phyloP scores from a whole-genome alignment of 1,140 invertebrate species.

The Bombyx mandarina region DNA sequence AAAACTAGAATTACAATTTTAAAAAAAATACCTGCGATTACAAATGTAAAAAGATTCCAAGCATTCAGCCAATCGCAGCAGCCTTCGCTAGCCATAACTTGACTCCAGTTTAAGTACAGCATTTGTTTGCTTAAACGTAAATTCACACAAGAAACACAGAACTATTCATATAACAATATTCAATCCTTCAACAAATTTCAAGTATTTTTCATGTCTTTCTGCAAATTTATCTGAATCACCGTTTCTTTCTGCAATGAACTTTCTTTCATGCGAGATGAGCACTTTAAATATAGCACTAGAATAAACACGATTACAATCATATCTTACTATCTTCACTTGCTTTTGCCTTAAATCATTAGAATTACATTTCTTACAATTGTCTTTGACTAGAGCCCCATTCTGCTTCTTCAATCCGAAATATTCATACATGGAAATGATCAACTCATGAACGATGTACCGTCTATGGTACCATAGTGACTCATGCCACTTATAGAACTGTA shows the following conservation, averaged over 20 bases:
- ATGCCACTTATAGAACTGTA: slow-evolving; percentile 53
- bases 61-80: too few species aligned
- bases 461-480: slow-evolving; percentile 63
- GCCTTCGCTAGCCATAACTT: too few species aligned
- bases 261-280: slow-evolving; percentile 50
- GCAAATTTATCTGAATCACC: slow-evolving; percentile 52
- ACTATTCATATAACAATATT: slow-evolving; percentile 15
- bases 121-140: too few species aligned
- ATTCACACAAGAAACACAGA: too few species aligned
- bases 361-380: slow-evolving; percentile 40
- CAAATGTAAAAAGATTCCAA: too few species aligned
- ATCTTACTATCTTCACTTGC: slow-evolving; percentile 52
- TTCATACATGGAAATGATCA: slow-evolving; percentile 43
- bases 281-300: slow-evolving; percentile 52
- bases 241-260: slow-evolving; percentile 45
- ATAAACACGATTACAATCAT: slow-evolving; percentile 53
- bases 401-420: slow-evolving; percentile 42
- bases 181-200: slow-evolving; percentile 56
- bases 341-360: slow-evolving; percentile 40
- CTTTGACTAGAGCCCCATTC: slow-evolving; percentile 41
- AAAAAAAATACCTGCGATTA: too few species aligned
- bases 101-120: too few species aligned
- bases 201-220: slow-evolving; percentile 59
- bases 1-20: too few species aligned
- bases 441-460: slow-evolving; percentile 50